Evolutionary conservation across 2,113 vertebrate genomes (phyloP), one percentile per base, ranked within the genome.

Genomic region (Hystrix cristata): DNA sequence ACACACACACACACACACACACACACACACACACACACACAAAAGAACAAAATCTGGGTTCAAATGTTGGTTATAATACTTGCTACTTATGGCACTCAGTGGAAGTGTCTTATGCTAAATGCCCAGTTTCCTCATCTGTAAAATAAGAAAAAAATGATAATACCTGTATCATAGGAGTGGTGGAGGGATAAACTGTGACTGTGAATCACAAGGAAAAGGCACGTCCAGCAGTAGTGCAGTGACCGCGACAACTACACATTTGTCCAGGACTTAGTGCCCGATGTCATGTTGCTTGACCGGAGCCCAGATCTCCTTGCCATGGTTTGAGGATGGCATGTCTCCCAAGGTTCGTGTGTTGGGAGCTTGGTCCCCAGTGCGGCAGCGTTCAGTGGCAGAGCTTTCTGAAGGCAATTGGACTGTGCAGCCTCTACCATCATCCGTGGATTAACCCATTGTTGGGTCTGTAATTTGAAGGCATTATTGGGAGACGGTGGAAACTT

Each of bases 151-250:
- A 46, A 82, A 81, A 18, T 46, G 43, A 76, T 7, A 48, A 76
- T 27, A 46, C 23, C 21, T 48, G 23, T 48, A 48, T 48, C 72
- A 60, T 27, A 34, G 19, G 55, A 34, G 43, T 27, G 43, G 51
- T 78, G 57, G 69, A 43, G 25, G 3, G 34, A n/a, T 16, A 46
- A 34, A 53, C 31, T 27, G n/a, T 62, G 51, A 34, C 65, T 67
- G 89, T 29, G 82, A 93, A 89, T 43, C 69, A 92, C 90, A 65
- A 74, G 76, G 59, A 55, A 65, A 95, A 81, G 38, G 25, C 53
- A 74, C 31, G 74, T 29, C 72, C 65, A 74, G 23, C 55, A 67
- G 43, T 27, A 43, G 23, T 62, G 64, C 25, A 48, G 25, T 13
- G 7, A 76, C 25, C 43, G 11, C 5, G 6, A 34, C 48, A 48